phyloP scores from a whole-genome alignment of 2,113 vertebrate genomes.

The Heloderma charlesbogerti region DNA sequence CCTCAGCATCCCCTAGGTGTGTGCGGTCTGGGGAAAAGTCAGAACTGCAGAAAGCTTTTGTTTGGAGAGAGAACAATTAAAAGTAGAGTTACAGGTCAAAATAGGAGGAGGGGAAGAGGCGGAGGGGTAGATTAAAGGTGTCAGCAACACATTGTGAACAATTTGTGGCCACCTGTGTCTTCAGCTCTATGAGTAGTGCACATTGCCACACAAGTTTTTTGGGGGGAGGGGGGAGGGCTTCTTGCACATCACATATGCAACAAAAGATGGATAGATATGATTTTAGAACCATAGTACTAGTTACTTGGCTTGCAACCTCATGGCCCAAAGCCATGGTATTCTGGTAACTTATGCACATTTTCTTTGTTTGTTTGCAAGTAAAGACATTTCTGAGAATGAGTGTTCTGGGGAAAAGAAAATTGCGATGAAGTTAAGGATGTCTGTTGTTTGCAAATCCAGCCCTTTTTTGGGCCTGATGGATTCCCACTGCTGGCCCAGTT shows the following conservation, averaged over 20 bases:
- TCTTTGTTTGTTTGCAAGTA: not conserved
- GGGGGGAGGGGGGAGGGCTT: too few species aligned
- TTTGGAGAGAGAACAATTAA: constrained; percentile 30
- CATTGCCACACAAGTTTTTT: not conserved
- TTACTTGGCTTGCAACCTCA: not conserved
- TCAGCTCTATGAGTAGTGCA: not conserved
- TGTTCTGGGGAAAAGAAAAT: not conserved
- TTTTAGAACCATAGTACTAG: not conserved
- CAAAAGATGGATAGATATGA: not conserved
- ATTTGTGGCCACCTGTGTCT: not conserved
- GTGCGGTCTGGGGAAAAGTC: constrained; percentile 48
- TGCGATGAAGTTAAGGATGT: too few species aligned
- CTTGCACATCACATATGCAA: not conserved
- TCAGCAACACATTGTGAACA: not conserved
- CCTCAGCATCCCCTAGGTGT: constrained; percentile 50
- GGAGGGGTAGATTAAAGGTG: not conserved
- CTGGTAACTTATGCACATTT: not conserved
- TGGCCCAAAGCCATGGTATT: not conserved
- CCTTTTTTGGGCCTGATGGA: too few species aligned
- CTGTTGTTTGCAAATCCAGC: too few species aligned
- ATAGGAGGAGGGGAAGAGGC: rapidly evolving
- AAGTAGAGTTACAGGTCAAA: not conserved
- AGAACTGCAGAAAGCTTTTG: constrained; percentile 37
- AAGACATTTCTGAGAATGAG: not conserved
- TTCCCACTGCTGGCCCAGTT: too few species aligned